Evolutionary conservation across 1,140 invertebrate species (phyloP).

Genomic region (Drosophila equinoxialis): DNA sequence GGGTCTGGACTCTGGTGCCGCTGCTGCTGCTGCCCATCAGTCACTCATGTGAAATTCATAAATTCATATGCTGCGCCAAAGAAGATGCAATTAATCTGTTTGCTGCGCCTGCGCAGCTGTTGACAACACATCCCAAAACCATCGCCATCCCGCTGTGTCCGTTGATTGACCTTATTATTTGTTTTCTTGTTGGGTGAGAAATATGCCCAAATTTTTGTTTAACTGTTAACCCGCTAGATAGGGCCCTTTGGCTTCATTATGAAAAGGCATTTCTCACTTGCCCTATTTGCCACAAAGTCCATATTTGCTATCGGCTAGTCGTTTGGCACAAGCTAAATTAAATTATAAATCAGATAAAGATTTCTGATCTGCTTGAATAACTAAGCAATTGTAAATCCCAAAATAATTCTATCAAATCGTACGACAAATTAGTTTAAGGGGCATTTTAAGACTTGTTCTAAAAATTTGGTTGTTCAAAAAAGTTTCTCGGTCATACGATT

Average conservation of each 20-base stretch:
- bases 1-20: neutral
- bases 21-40: conserved; percentile 35
- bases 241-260: neutral
- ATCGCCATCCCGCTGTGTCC: conserved; percentile 57
- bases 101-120: conserved; percentile 69
- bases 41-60: conserved; percentile 74
- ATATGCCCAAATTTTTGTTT: conserved; percentile 54
- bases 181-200: conserved; percentile 48
- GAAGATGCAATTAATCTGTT: conserved; percentile 68
- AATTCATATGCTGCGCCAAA: conserved; percentile 54
- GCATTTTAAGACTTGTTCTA: too few species aligned
- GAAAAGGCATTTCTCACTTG: neutral
- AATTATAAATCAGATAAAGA: too few species aligned
- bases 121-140: conserved; percentile 49
- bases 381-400: too few species aligned
- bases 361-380: too few species aligned
- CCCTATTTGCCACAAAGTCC: neutral
- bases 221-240: conserved; percentile 63
- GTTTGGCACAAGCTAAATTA: too few species aligned
- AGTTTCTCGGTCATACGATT: too few species aligned
- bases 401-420: too few species aligned
- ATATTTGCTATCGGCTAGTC: neutral
- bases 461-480: too few species aligned
- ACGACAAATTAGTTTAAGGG: too few species aligned
- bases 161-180: conserved; percentile 81